Evolutionary conservation across 2,797 vertebrate species (phyloP), one percentile per base, ranked within the genome.

Genomic region (Rhabdophis nuchalis): DNA sequence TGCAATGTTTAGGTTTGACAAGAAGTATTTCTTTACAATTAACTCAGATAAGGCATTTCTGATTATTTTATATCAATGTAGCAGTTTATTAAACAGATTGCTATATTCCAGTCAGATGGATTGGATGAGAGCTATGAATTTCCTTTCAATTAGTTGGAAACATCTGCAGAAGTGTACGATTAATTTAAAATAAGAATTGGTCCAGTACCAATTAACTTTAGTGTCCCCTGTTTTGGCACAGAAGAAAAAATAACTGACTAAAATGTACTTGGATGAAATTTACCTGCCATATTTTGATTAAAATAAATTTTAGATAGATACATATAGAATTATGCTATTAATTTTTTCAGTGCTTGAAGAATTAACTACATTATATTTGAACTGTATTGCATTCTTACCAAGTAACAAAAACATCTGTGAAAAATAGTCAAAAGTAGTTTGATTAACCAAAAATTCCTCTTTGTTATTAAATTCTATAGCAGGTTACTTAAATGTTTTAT

Each of bases 41-140:
- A 36, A 87, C 64, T 14, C 29, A 87, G 85, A 91, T 94, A 93
- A 94, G 60, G 14, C 29, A 52, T 88, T 94, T 95, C 87, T 95
- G 90, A 27, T 60, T 20, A n/a, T 91, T 3, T 25, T 2, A 0
- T 89, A 92, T 52, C 41, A 72, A 50, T 57, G 46, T 64, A 92
- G 20, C 10, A 93, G 89, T 91, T 57, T 92, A 18, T 93, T 89
- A 95, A 92, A 57, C 85, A 94, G 87, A 89, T 91, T 85, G 60
- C 89, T 94, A n/a, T 91, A 93, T n/a, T 92, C 86, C 52, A 94
- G 60, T 85, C 89, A 93, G 52, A 86, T 86, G 32, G 92, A 72
- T 91, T 92, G 92, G 88, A 94, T 91, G 92, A 93, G 90, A 94
- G 92, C 58, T 57, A 91, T 82, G 94, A 87, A 68, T 77, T 58